Evolutionary conservation across 2,113 vertebrate genomes (phyloP), one percentile per base, ranked within the genome.

Genomic region (Phrynosoma platyrhinos): DNA sequence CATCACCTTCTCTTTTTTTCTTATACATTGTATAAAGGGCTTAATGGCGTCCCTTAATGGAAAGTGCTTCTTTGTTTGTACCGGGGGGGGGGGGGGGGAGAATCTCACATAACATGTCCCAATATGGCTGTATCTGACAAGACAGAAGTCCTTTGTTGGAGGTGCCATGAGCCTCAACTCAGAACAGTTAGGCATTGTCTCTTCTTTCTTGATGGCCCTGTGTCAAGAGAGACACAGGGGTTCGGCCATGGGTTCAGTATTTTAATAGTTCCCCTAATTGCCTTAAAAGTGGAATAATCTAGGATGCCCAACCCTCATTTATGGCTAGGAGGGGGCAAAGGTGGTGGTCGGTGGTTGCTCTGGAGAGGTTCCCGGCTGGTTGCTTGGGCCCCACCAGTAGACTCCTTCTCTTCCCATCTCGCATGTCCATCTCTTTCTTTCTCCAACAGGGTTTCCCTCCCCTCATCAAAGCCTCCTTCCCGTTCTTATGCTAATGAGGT

Each of bases 401-500:
- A 72, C 47, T 47, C 47, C 47, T 47, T 47, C 47, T 47, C 47
- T 47, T 82, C 87, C 91, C 83, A 91, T 89, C 93, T 66, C 92
- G 36, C 77, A 23, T 92, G 94, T 94, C 86, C 76, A 82, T 92
- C 90, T 94, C 91, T 93, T 64, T 94, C 93, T 90, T 92, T 93
- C 88, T 96, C 93, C 89, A 92, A 90, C 86, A 84, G 93, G 92
- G 93, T 88, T 76, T 55, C 79, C 58, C 58, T 62, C 52, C 92
- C 87, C 88, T 93, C 95, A 94, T 93, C 93, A 88, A 92, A 94
- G 94, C 92, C 87, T 87, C 80, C 94, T 96, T 95, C 96, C 95
- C 87, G 92, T 96, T 96, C 95, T 95, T 95, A 96, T 96, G 95
- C 95, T 96, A 96, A 97, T 96, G 95, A 96, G 95, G 95, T 94